Percentiles rank a stretch among this genome's conserved stretches.
These are phyloP conservation scores for Alectura lathami DNA, from an alignment of 2,113 vertebrate species.

Conservation along the genomic window DNA sequence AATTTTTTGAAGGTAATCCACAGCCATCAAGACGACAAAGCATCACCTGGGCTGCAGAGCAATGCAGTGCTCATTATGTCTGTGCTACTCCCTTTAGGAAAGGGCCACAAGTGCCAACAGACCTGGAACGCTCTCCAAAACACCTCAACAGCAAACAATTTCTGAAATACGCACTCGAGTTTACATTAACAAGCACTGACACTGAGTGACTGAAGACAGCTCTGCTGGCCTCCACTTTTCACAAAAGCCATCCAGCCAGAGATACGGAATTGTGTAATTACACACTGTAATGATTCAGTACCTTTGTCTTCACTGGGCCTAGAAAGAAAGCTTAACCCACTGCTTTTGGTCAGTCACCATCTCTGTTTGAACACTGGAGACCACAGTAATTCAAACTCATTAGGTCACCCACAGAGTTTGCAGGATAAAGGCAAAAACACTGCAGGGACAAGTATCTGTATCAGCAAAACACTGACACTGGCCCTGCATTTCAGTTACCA, in stretches of 20 bases:
- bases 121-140: neutral
- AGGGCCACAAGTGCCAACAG: neutral
- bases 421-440: neutral
- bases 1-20: neutral
- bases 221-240: neutral
- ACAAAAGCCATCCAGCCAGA: neutral
- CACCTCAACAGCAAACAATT: neutral
- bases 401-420: neutral
- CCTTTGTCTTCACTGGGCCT: neutral
- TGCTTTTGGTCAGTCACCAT: neutral
- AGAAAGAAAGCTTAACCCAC: neutral
- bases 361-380: neutral
- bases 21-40: neutral
- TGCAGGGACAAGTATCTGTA: neutral
- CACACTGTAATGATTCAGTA: neutral
- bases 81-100: neutral
- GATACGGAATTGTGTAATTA: neutral
- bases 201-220: neutral
- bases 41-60: constrained; percentile 23
- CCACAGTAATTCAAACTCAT: neutral
- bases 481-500: neutral
- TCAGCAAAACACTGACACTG: neutral
- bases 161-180: neutral
- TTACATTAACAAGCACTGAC: neutral
- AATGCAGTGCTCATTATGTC: neutral